Conservation (phyloP, 2,113 vertebrate genomes). For the Hypocryptadius cinnamomeus region DNA sequence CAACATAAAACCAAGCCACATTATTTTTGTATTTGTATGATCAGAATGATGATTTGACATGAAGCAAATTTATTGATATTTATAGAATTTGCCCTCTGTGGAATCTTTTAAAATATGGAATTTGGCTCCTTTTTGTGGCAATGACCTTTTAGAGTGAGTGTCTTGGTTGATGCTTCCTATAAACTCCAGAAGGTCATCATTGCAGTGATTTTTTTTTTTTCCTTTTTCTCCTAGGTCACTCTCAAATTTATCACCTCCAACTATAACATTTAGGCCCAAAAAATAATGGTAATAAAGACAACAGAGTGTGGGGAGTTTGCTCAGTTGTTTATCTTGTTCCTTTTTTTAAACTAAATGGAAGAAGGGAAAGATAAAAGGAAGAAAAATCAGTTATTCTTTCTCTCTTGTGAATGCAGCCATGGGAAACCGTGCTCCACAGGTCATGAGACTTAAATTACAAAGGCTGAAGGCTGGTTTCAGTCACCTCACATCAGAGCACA, state of each 20-base stretch:
- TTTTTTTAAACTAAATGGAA: not conserved
- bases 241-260: not conserved
- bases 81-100: not conserved
- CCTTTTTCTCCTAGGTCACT: rapidly evolving
- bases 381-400: not conserved
- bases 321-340: not conserved
- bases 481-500: not conserved
- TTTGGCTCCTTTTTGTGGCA: not conserved
- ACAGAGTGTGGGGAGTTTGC: not conserved
- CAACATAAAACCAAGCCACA: not conserved
- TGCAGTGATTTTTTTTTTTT: not conserved
- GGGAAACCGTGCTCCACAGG: not conserved
- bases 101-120: not conserved
- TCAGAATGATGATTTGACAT: no score
- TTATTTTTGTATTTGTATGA: not conserved
- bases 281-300: not conserved
- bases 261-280: not conserved
- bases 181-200: not conserved
- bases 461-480: not conserved
- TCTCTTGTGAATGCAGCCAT: not conserved
- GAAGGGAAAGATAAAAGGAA: not conserved
- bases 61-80: not conserved
- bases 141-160: not conserved
- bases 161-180: not conserved
- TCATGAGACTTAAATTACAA: not conserved